Evolutionary conservation across 2,888 invertebrate species (phyloP).

Genomic region (Electrophaes corylata): DNA sequence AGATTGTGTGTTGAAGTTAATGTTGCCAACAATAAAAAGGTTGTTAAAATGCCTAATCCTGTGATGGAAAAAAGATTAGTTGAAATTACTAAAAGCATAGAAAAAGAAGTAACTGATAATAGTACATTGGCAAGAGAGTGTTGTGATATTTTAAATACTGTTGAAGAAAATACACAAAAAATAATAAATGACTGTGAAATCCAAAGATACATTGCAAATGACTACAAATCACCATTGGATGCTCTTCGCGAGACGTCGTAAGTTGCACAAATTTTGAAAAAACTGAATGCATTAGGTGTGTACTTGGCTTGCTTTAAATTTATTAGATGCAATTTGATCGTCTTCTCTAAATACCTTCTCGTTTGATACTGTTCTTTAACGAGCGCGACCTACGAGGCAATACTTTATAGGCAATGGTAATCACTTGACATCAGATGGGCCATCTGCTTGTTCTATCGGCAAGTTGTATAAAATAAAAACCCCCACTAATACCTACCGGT

Average conservation of each 20-base stretch:
- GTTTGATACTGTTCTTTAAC: too few species aligned
- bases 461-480: too few species aligned
- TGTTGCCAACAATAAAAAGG: slow-evolving; percentile 62
- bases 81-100: slow-evolving; percentile 22
- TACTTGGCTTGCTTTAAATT: slow-evolving; percentile 12
- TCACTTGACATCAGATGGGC: too few species aligned
- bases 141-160: slow-evolving; percentile 28
- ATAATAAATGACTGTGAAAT: slow-evolving; percentile 23
- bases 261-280: slow-evolving; percentile 45
- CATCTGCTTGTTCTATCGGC: too few species aligned
- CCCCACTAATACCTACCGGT: too few species aligned
- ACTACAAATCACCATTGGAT: slow-evolving; percentile 74
- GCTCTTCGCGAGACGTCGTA: slow-evolving; percentile 65
- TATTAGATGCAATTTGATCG: slow-evolving; percentile 20
- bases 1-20: slow-evolving; percentile 65
- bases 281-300: background rate
- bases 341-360: background rate
- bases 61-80: slow-evolving; percentile 36
- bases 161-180: slow-evolving; percentile 30
- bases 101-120: slow-evolving; percentile 15
- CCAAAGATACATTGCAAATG: slow-evolving; percentile 45
- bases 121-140: slow-evolving; percentile 4
- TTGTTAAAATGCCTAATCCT: slow-evolving; percentile 52
- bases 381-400: too few species aligned
- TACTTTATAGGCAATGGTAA: too few species aligned